Evolutionary conservation across 1,140 invertebrate species (phyloP), one percentile per base, ranked within the genome.

Genomic region (Latrodectus geometricus): DNA sequence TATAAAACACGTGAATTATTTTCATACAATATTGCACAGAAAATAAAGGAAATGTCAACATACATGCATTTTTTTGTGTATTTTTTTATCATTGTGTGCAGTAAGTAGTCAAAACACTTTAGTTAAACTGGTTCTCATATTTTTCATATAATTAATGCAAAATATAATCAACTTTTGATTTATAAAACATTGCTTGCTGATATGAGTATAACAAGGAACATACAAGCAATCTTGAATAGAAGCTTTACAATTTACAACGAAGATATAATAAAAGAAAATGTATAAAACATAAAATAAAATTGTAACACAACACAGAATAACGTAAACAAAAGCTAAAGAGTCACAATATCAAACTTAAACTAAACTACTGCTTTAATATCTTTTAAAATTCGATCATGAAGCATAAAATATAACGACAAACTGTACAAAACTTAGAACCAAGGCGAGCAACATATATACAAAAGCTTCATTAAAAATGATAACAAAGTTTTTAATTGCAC

Each of bases 391-490:
- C 15, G 48, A 14, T 86, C 68, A 72, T 56, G 14, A 61, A 83
- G 70, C 69, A 74, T 11, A 77, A 85, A 78, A 78, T 12, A 69
- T 81, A 81, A 61, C 49, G 74, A 78, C 50, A 77, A 70, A 77
- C 83, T 86, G 83, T 86, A 86, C 83, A 86, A 78, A 81, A 68
- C 56, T 76, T 52, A 48, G 76, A 86, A 86, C 75, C 72, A 54
- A 72, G 52, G 50, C 23, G 11, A 86, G 20, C 50, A n/a, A n/a
- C 48, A 61, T 82, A 73, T 82, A 56, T 86, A 78, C 68, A 77
- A 54, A 77, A 48, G 17, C 73, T 54, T 56, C 49, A 56, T 48
- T 12, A 48, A 48, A 75, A 52, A 54, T 75, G 54, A 0, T 75
- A 9, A 75, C 8, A 73, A 4, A 73, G 17, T 61, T 17, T 61